Evolutionary conservation across 2,888 invertebrate species (phyloP).

Genomic region (Crocallis elinguaria): DNA sequence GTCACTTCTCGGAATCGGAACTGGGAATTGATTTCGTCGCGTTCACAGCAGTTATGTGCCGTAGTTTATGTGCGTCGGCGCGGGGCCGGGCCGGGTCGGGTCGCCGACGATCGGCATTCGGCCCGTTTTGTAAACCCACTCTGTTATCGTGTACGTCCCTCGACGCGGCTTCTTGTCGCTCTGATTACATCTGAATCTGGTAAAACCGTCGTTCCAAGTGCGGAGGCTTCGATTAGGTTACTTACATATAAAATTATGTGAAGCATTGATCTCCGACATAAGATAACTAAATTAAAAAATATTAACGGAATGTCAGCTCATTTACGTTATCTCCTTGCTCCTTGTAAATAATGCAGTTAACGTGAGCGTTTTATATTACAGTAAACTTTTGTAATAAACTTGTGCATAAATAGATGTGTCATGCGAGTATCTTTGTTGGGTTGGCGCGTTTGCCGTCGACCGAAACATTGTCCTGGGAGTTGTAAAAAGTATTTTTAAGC

Average conservation of each 20-base stretch:
- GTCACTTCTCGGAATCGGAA: conserved; percentile 83
- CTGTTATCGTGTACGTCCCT: conserved; percentile 72
- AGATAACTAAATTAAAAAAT: conserved; percentile 60
- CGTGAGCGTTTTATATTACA: conserved; percentile 38
- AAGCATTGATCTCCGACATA: conserved; percentile 63
- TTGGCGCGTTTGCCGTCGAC: conserved; percentile 38
- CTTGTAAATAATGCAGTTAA: conserved; percentile 34
- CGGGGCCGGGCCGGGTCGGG: conserved; percentile 39
- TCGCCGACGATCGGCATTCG: conserved; percentile 45
- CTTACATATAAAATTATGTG: conserved; percentile 70
- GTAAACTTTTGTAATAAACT: conserved; percentile 22
- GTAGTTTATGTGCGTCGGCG: conserved; percentile 72
- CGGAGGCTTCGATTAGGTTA: conserved; percentile 73
- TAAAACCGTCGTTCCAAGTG: conserved; percentile 69
- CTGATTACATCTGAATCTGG: conserved; percentile 79
- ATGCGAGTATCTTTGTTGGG: conserved; percentile 47
- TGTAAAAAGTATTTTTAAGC: conserved; percentile 66
- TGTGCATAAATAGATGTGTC: conserved; percentile 42
- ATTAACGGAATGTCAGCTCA: conserved; percentile 41
- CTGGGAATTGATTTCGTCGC: conserved; percentile 82
- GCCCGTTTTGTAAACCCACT: conserved; percentile 65
- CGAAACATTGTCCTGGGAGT: conserved; percentile 42
- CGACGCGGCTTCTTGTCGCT: conserved; percentile 72
- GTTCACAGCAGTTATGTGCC: conserved; percentile 79
- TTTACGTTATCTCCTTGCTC: conserved; percentile 44